Evolutionary conservation across 53 echinoderm and acorn worm species (phyloP).

Genomic region (Arbacia lixula): DNA sequence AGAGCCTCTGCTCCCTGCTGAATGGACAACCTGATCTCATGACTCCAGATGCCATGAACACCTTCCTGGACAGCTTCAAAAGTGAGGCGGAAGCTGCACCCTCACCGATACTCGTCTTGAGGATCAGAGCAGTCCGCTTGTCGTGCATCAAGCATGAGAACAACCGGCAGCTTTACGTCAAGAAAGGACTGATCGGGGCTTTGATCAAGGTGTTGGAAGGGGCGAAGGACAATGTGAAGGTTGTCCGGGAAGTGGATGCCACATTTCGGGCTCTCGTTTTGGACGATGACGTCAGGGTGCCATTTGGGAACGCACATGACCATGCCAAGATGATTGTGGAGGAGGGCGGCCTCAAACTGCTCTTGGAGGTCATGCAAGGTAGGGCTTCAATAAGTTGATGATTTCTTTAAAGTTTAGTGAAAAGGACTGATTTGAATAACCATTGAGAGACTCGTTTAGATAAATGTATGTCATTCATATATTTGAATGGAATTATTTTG

Average conservation of each 20-base stretch:
- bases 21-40: constrained; percentile 97
- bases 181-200: constrained; percentile 62
- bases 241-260: constrained; percentile 74
- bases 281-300: constrained; percentile 93
- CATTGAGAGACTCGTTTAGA: no score
- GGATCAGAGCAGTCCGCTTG: constrained; percentile 67
- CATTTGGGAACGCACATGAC: constrained; percentile 98
- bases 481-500: no score
- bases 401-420: no score
- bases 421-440: no score
- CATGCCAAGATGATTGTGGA: constrained; percentile 97
- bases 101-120: constrained; percentile 1
- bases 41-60: constrained; percentile 60
- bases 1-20: constrained; percentile 63
- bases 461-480: no score
- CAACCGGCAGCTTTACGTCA: constrained; percentile 85
- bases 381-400: no score
- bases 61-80: constrained; percentile 49
- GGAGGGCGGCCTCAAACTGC: constrained; percentile 74
- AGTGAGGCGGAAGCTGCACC: constrained; percentile 7
- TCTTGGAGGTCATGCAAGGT: constrained; percentile 74
- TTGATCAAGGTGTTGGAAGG: constrained; percentile 66
- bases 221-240: constrained; percentile 20
- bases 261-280: constrained; percentile 70
- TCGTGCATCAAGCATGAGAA: constrained; percentile 91